These are phyloP conservation scores for Megatriorchis doriae DNA, from an alignment of 2,113 vertebrate species.

Conservation along the genomic window DNA sequence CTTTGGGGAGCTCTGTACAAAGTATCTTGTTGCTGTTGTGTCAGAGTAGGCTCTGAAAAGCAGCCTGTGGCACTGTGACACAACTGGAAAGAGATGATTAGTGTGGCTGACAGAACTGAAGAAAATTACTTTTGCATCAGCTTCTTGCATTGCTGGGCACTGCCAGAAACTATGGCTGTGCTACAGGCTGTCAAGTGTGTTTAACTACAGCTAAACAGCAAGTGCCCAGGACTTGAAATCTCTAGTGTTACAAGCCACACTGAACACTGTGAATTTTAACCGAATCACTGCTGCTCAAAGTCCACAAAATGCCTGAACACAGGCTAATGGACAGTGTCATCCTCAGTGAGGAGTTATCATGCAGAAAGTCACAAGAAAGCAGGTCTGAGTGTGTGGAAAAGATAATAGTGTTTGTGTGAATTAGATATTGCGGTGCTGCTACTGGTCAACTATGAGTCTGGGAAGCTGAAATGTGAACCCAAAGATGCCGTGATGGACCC, in stretches of 20 bases:
- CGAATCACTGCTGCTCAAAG: neutral
- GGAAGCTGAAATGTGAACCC: neutral
- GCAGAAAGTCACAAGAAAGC: neutral
- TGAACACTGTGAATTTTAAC: neutral
- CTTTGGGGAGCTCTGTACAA: accelerated
- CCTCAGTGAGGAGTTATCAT: neutral
- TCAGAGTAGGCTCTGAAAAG: neutral
- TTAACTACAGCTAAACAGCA: neutral
- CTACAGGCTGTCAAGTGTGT: neutral
- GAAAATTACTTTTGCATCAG: neutral
- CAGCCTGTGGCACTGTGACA: neutral
- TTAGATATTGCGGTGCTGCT: neutral
- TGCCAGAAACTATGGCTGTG: neutral
- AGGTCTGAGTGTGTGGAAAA: neutral
- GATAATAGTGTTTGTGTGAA: neutral
- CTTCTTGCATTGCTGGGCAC: neutral
- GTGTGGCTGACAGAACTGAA: neutral
- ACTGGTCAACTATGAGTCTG: neutral
- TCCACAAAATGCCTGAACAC: neutral
- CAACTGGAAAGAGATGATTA: neutral
- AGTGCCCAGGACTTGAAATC: neutral
- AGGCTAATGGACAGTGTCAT: neutral
- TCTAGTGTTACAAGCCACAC: neutral
- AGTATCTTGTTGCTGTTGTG: neutral
- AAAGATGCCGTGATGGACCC: neutral